Evolutionary conservation across 1,140 invertebrate species (phyloP).

Genomic region (Drosophila parvula): DNA sequence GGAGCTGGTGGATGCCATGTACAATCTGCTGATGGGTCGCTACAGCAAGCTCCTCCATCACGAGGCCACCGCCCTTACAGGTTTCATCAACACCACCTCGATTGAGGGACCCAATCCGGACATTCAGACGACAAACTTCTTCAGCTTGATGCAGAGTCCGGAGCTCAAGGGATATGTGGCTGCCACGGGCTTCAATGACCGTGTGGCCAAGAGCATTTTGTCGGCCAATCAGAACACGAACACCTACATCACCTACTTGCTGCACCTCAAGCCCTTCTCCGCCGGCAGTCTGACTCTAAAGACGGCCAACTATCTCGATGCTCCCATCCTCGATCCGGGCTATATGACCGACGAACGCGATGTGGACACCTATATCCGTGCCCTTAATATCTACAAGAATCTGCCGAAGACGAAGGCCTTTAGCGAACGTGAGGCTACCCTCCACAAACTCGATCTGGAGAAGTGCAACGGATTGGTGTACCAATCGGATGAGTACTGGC

Average conservation of each 20-base stretch:
- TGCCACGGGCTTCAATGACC: slow-evolving; percentile 84
- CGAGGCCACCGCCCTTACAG: slow-evolving; percentile 80
- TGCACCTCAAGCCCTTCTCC: slow-evolving; percentile 85
- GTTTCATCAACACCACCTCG: slow-evolving; percentile 83
- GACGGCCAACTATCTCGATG: slow-evolving; percentile 77
- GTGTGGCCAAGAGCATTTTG: slow-evolving; percentile 82
- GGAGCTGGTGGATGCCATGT: slow-evolving; percentile 81
- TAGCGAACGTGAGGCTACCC: slow-evolving; percentile 83
- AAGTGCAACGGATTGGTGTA: slow-evolving; percentile 84
- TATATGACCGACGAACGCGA: slow-evolving; percentile 91
- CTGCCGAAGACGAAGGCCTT: slow-evolving; percentile 86
- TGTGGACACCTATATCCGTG: slow-evolving; percentile 89
- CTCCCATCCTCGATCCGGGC: slow-evolving; percentile 92
- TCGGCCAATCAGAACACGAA: slow-evolving; percentile 84
- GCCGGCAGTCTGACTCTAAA: slow-evolving; percentile 83
- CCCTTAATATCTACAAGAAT: slow-evolving; percentile 85
- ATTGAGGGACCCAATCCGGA: slow-evolving; percentile 82
- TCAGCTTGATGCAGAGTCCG: slow-evolving; percentile 77
- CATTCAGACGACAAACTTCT: slow-evolving; percentile 83
- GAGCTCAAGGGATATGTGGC: slow-evolving; percentile 73
- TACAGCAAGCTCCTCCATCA: slow-evolving; percentile 77
- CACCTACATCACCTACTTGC: slow-evolving; percentile 84
- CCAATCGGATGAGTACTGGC: slow-evolving; percentile 87
- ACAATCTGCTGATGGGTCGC: slow-evolving; percentile 76
- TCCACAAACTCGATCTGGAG: slow-evolving; percentile 84